These are phyloP conservation scores for Sceloporus tristichus DNA, from an alignment of 2,113 vertebrate genomes.

Conservation along the genomic window DNA sequence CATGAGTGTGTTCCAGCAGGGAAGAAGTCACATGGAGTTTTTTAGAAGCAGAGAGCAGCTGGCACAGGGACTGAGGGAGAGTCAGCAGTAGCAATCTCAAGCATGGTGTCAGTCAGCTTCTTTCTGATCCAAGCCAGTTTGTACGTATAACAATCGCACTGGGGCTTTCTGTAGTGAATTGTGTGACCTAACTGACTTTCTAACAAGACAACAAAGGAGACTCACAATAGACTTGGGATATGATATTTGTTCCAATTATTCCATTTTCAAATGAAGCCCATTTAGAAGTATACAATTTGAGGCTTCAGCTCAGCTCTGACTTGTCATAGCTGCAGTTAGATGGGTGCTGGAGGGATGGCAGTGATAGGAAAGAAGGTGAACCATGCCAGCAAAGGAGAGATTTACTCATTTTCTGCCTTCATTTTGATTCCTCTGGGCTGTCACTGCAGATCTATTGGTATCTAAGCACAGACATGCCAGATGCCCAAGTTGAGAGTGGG, in stretches of 20 bases:
- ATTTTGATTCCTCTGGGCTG: constrained; percentile 14
- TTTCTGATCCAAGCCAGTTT: neutral
- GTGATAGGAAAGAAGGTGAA: constrained; percentile 62
- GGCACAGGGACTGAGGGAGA: no score
- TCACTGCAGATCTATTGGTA: constrained; percentile 22
- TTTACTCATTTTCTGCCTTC: constrained; percentile 33
- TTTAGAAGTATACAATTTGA: constrained; percentile 55
- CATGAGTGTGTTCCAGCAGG: neutral
- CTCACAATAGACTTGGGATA: constrained; percentile 49
- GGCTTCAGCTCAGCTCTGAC: constrained; percentile 48
- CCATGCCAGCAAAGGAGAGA: constrained; percentile 50
- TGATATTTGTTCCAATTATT: constrained; percentile 57
- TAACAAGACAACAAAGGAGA: constrained; percentile 23
- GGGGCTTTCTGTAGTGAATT: constrained; percentile 25
- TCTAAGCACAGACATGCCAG: constrained; percentile 10
- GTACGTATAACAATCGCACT: neutral
- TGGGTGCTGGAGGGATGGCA: constrained; percentile 60
- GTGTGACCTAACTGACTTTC: constrained; percentile 18
- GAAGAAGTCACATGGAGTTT: neutral
- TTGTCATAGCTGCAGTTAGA: constrained; percentile 54
- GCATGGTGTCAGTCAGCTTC: neutral
- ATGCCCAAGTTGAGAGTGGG: neutral
- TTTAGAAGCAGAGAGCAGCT: neutral
- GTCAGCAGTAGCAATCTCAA: neutral
- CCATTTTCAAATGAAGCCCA: constrained; percentile 61